Evolutionary conservation across 1,140 invertebrate species (phyloP).

Genomic region (Pemphigus obesinymphae): DNA sequence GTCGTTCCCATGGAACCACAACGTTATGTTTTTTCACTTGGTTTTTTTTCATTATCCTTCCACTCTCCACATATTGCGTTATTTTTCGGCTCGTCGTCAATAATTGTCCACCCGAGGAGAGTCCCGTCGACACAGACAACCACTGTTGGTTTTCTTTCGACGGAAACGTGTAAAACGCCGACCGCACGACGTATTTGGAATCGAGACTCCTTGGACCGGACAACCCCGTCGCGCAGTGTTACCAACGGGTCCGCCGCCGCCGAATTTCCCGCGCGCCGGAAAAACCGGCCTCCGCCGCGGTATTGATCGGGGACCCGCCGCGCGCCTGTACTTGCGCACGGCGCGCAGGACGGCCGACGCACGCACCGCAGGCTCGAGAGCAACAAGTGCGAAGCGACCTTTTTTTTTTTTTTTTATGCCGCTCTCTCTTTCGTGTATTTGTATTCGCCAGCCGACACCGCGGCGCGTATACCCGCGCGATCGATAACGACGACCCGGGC

Average conservation of each 20-base stretch:
- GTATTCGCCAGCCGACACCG: conserved; percentile 14
- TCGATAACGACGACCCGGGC: background rate
- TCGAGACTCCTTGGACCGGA: background rate
- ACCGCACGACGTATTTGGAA: no score
- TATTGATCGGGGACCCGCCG: background rate
- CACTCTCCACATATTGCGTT: background rate
- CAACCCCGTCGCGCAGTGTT: background rate
- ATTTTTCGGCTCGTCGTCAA: no score
- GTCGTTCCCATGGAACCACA: conserved; percentile 40
- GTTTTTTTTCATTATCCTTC: background rate
- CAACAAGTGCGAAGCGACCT: conserved; percentile 5
- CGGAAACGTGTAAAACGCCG: no score
- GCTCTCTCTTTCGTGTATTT: conserved; percentile 6
- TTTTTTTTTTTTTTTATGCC: no score
- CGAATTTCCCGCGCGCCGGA: conserved; percentile 8
- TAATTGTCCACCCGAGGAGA: no score
- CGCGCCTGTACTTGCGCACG: background rate
- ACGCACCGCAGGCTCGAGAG: background rate
- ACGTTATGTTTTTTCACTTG: background rate
- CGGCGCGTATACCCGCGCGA: background rate
- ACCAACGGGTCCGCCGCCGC: background rate
- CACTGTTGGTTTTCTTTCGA: no score
- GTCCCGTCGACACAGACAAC: no score
- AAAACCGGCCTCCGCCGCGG: background rate
- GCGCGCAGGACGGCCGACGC: background rate